Base-by-base conservation (phyloP, 2,113 vertebrate genomes). In the Phylloscopus whistleri region DNA sequence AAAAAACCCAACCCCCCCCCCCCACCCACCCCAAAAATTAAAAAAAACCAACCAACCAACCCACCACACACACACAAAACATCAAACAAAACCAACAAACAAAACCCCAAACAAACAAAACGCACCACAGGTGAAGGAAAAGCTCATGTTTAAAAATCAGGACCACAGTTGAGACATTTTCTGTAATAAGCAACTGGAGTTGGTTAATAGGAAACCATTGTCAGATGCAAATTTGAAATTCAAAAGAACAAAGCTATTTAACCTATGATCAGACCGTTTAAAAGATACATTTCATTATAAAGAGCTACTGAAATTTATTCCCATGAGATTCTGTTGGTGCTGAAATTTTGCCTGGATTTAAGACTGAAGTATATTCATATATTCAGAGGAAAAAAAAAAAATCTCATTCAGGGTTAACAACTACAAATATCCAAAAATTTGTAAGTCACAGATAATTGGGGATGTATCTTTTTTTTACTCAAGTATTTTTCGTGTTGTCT, bases 241-340 rank as follows among this genome's bases (percentile, higher is more conserved):
- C 66, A 82, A 74, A 95, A 89, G 81, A 95, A 84, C 69, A 92
- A 94, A 89, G 69, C 73, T 83, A 62, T 79, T 94, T 94, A 84
- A 79, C 77, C 66, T 89, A 75, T 46, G 66, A 81, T 79, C 84
- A 91, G 66, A 64, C 21, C 49, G 51, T 69, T 88, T 91, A 78
- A 77, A 70, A 62, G 55, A 72, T 55, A 91, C 17, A 67, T 73
- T 90, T 92, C 30, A 46, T 70, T 93, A 59, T 35, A 78, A 91
- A 63, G 84, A 95, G 43, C 12, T 70, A 26, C 7, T 62, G 51
- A 58, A 86, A 80, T 89, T 86, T 73, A 83, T 77, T 92, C 76
- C 63, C 30, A 6, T 8, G 28, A 46, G 83, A 58, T 69, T 86
- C 49, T 84, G 55, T 49, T 58, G 26, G 37, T 37, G 41, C 33